These are phyloP conservation scores for Falco naumanni DNA, from an alignment of 2,797 vertebrate species.

Conservation along the genomic window DNA sequence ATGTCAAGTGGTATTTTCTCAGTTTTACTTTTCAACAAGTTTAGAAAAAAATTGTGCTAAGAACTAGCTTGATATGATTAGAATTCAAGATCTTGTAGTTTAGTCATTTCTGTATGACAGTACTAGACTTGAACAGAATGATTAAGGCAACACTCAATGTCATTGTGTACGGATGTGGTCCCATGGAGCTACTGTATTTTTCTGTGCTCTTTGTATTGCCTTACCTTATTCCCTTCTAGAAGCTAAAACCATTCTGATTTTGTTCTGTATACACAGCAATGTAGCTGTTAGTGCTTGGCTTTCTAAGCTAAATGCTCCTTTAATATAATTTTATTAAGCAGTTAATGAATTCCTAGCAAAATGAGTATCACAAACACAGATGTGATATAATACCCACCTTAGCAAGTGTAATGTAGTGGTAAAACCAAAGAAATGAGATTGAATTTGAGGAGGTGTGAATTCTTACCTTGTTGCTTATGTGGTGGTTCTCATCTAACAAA, in stretches of 20 bases:
- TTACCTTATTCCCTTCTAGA: background rate
- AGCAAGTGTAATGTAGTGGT: background rate
- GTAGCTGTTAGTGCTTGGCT: background rate
- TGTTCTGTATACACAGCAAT: background rate
- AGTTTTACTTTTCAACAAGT: background rate
- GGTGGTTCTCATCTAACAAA: background rate
- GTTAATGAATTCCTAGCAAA: background rate
- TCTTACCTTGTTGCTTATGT: background rate
- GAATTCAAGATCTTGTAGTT: background rate
- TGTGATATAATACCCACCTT: background rate
- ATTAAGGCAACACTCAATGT: background rate
- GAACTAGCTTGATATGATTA: background rate
- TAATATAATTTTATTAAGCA: background rate
- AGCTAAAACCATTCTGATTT: background rate
- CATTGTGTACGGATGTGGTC: too few relatives aligned
- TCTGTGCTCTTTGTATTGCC: background rate
- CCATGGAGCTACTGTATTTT: background rate
- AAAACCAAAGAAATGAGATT: background rate
- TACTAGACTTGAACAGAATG: background rate
- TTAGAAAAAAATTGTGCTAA: background rate
- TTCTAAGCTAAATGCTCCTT: background rate
- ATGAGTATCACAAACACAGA: background rate
- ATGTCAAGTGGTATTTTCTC: background rate
- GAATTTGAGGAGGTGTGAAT: background rate
- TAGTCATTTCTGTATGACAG: background rate